These are phyloP conservation scores for Urocynchramus pylzowi DNA, from an alignment of 2,113 vertebrate species.

Conservation along the genomic window DNA sequence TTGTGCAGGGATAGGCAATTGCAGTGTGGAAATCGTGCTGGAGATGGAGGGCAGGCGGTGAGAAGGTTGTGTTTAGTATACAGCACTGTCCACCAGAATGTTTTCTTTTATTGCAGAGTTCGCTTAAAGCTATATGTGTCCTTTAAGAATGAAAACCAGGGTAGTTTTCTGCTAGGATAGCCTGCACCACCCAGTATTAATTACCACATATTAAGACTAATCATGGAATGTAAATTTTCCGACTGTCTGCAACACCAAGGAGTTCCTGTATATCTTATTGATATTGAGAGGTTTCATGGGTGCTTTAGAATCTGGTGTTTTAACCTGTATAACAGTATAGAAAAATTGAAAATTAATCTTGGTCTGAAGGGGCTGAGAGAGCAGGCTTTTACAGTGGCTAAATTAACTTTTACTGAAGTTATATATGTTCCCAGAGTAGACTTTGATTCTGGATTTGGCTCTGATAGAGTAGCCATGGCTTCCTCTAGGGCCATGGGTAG, in stretches of 20 bases:
- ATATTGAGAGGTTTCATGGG: no score
- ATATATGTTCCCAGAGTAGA: background rate
- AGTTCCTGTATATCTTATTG: fast-evolving
- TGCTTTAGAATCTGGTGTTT: background rate
- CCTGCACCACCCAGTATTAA: background rate
- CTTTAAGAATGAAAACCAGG: background rate
- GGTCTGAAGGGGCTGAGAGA: background rate
- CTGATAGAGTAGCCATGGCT: background rate
- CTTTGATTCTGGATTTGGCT: background rate
- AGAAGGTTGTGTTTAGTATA: background rate
- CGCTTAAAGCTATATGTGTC: background rate
- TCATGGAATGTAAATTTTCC: background rate
- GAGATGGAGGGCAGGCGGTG: background rate
- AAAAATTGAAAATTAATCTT: background rate
- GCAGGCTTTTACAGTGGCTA: background rate
- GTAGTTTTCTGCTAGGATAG: background rate
- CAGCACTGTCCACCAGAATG: background rate
- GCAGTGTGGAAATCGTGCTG: background rate
- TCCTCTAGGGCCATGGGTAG: background rate
- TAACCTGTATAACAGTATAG: background rate
- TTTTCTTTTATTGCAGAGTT: background rate
- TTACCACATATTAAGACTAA: background rate
- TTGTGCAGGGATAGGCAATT: background rate
- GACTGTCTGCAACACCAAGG: background rate
- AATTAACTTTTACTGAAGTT: background rate